phyloP scores from a whole-genome alignment of 1,140 invertebrate genomes.

The Brachionus koreanus region DNA sequence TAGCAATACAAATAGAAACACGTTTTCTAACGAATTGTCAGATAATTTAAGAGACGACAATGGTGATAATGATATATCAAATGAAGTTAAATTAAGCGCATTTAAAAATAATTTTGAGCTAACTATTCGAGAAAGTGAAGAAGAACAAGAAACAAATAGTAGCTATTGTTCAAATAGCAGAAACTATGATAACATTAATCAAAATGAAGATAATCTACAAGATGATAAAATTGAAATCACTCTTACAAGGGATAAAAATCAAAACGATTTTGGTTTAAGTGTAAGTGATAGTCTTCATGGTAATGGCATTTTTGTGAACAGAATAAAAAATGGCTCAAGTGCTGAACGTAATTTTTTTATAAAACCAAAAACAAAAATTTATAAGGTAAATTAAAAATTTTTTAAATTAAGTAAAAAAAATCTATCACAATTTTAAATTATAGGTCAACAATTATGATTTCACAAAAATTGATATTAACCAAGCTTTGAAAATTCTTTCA shows the following conservation, averaged over 20 bases:
- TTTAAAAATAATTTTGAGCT: constrained; percentile 23
- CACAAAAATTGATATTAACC: constrained; percentile 3
- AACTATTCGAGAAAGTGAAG: constrained; percentile 38
- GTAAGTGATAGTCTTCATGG: constrained; percentile 15
- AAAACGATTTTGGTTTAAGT: constrained; percentile 29
- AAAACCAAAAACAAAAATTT: constrained; percentile 38
- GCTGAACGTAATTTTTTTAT: constrained; percentile 27
- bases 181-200: constrained; percentile 42
- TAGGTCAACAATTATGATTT: constrained; percentile 11
- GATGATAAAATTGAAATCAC: constrained; percentile 26
- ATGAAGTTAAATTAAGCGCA: background rate
- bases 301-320: constrained; percentile 17
- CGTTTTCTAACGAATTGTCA: background rate
- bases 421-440: background rate
- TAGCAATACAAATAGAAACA: background rate
- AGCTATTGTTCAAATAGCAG: background rate
- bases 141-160: constrained; percentile 2
- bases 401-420: background rate
- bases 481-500: background rate
- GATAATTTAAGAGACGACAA: constrained; percentile 19
- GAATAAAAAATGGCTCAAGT: constrained; percentile 1
- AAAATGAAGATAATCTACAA: background rate
- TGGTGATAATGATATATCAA: background rate
- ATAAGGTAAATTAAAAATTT: background rate
- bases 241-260: background rate